Base-by-base conservation (phyloP, 2,113 vertebrate genomes). In the Cephalopterus ornatus region DNA sequence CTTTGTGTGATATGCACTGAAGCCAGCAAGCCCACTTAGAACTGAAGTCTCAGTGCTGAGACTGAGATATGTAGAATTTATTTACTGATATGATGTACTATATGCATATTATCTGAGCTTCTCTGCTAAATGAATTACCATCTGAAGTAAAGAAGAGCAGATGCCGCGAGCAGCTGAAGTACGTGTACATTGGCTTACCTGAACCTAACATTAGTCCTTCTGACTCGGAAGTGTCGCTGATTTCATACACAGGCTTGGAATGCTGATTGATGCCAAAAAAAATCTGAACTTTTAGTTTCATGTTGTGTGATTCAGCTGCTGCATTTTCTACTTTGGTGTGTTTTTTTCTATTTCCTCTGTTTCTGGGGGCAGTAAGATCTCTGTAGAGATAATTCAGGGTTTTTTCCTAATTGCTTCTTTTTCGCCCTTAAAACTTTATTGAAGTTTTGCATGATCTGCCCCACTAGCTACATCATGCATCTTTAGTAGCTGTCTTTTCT, bases 361-460 rank as follows among this genome's bases (percentile, higher is more conserved):
- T 73, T 80, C 72, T 76, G 30, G 18, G 52, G 21, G 11, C 33
- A 47, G 30, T 49, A 20, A 83, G 27, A 52, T 76, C 17, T 83
- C 19, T 68, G 0, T 9, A 37, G 56, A 91, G 3, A 68, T 53
- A 1, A 47, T 49, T 17, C 1, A 14, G 2, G 13, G 1, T 8
- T 71, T 44, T 80, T 35, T 56, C 10, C 8, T 35, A 66, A 3
- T 77, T 83, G 11, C 44, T 86, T 86, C 30, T 83, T 21, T 78
- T 73, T 35, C 37, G 13, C 5, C 4, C 5, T 53, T 76, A 39
- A 55, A 67, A 85, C 32, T 71, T 71, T 27, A 21, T 0, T 39
- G 5, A 58, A 26, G 14, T 62, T 71, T 63, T 72, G 10, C 26
- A 13, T 68, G 4, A 33, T 56, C 53, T 86, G 44, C 9, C 10